These are phyloP conservation scores for Calidris pugnax DNA, from an alignment of 2,113 vertebrate genomes.

Conservation along the genomic window DNA sequence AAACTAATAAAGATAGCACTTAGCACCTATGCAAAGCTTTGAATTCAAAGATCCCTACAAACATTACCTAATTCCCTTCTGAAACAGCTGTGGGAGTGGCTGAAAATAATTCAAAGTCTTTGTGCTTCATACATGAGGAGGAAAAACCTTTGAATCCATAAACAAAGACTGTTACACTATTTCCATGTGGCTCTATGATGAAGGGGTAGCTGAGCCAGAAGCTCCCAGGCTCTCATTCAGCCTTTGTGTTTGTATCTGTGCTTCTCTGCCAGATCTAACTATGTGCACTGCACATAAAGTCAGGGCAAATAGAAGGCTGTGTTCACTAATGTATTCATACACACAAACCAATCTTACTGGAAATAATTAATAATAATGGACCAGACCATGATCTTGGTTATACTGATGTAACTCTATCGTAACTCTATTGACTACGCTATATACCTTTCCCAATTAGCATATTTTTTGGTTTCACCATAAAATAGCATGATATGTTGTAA, in stretches of 20 bases:
- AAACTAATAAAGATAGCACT: not conserved
- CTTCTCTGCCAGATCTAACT: not conserved
- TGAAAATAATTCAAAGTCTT: not conserved
- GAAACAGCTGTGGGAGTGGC: not conserved
- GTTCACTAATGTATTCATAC: not conserved
- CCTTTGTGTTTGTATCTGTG: not conserved
- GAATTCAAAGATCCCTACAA: not conserved
- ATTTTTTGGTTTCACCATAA: not conserved
- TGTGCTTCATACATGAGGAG: not conserved
- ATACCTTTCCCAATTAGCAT: not conserved
- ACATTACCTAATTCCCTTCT: not conserved
- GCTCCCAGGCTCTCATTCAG: not conserved
- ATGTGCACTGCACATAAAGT: not conserved
- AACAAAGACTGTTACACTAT: not conserved
- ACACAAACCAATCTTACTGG: not conserved
- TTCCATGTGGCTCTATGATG: not conserved
- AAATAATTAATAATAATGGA: slow-evolving; percentile 1
- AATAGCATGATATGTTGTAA: not conserved
- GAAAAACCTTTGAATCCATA: not conserved
- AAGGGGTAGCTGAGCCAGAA: not conserved
- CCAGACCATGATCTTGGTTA: not conserved
- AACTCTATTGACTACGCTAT: not conserved
- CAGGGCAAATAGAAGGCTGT: not conserved
- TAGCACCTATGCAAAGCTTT: not conserved
- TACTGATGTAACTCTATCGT: not conserved